Evolutionary conservation across 2,888 invertebrate species (phyloP).

Genomic region (Spatulosminthurus flaviceps): DNA sequence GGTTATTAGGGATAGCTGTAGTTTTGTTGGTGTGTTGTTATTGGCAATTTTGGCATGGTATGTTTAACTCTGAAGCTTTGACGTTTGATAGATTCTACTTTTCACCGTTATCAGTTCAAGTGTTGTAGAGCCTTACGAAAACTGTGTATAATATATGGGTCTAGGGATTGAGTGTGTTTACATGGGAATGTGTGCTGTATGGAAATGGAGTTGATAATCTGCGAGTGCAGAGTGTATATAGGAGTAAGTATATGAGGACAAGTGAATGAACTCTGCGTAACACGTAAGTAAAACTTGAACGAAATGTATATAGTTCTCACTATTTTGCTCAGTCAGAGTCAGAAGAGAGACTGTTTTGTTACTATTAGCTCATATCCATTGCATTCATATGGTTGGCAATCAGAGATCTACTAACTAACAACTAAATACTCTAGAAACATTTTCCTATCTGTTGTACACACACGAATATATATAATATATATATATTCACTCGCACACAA

Average conservation of each 20-base stretch:
- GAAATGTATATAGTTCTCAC: constrained; percentile 23
- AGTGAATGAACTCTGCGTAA: constrained; percentile 26
- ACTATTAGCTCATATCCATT: constrained; percentile 25
- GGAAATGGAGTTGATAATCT: background rate
- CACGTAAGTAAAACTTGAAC: constrained; percentile 14
- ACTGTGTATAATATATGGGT: background rate
- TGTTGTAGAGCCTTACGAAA: too few species aligned
- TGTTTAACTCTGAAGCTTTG: too few species aligned
- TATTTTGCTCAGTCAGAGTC: constrained; percentile 13
- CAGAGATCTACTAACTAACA: constrained; percentile 16
- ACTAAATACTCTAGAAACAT: background rate
- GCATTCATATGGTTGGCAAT: constrained; percentile 3
- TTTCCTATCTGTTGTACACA: background rate
- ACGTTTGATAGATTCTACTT: too few species aligned
- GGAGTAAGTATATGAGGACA: constrained; percentile 16
- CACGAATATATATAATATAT: background rate
- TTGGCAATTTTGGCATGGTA: too few species aligned
- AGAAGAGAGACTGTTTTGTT: background rate
- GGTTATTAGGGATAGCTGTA: too few species aligned
- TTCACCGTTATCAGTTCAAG: too few species aligned
- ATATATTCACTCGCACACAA: background rate
- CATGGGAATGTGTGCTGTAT: too few species aligned
- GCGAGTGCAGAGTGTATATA: background rate
- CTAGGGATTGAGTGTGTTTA: background rate
- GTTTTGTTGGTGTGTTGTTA: too few species aligned